Conservation (phyloP, 2,888 invertebrate genomes). For the Hemicrepidius hirtus region DNA sequence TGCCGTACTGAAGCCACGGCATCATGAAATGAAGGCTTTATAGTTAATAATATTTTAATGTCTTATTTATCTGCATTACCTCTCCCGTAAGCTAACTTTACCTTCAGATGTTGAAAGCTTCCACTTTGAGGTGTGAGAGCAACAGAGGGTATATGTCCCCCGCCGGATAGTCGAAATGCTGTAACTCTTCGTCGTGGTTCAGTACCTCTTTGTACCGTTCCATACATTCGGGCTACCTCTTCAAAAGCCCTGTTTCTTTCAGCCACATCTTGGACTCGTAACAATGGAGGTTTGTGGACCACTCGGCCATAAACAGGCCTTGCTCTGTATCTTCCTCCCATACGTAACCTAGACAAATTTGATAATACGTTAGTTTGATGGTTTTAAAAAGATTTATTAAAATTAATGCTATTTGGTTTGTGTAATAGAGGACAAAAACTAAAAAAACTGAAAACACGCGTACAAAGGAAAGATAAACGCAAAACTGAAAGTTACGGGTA, state of each 20-base stretch:
- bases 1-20: no score
- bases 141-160: slow-evolving; percentile 70
- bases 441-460: no score
- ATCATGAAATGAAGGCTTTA: no score
- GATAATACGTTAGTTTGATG: no score
- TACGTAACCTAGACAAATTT: slow-evolving; percentile 66
- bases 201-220: slow-evolving; percentile 69
- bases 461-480: no score
- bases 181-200: slow-evolving; percentile 66
- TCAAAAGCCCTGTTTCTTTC: slow-evolving; percentile 74
- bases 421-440: no score
- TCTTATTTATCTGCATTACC: no score
- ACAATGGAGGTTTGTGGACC: slow-evolving; percentile 81
- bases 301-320: slow-evolving; percentile 84
- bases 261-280: slow-evolving; percentile 68
- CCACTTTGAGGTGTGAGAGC: slow-evolving; percentile 74
- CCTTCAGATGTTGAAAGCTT: slow-evolving; percentile 84
- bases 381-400: no score
- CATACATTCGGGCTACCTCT: slow-evolving; percentile 74
- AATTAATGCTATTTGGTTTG: no score
- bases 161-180: slow-evolving; percentile 70
- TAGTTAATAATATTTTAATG: no score
- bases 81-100: slow-evolving; percentile 45
- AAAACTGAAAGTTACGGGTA: no score
- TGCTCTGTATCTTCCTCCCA: slow-evolving; percentile 68